Conservation (phyloP, 53 echinoderm and acorn worm species). For the Zoroaster sp. region DNA sequence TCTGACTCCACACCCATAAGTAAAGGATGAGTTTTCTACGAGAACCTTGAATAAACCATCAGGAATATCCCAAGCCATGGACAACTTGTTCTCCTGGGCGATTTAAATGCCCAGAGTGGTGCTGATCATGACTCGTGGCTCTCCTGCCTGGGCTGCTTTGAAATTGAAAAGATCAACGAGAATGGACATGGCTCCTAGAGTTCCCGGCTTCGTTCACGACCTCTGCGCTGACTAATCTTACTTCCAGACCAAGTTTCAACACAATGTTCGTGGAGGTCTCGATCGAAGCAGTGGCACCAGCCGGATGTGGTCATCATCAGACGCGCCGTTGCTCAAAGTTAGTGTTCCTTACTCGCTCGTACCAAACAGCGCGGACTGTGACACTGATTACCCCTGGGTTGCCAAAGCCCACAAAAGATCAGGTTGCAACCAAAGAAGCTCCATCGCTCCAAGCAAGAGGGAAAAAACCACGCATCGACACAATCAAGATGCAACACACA, state of each 20-base stretch:
- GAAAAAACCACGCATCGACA: conserved; percentile 1
- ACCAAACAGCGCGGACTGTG: conserved; percentile 42
- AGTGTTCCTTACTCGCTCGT: not conserved
- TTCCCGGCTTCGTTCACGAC: conserved; percentile 19
- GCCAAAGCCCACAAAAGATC: too few species aligned
- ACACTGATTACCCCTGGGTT: conserved; percentile 40
- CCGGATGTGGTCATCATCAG: conserved; percentile 34
- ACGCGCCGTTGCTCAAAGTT: not conserved
- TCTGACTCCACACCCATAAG: not conserved
- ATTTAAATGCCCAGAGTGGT: conserved; percentile 29
- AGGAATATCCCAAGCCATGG: not conserved
- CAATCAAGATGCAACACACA: not conserved
- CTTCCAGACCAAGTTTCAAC: not conserved
- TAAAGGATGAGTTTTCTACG: conserved; percentile 1
- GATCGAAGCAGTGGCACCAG: conserved; percentile 51
- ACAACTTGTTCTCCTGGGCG: not conserved
- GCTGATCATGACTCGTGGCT: conserved; percentile 21
- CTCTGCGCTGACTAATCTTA: conserved; percentile 61
- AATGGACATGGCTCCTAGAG: conserved; percentile 46
- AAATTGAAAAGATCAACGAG: conserved; percentile 43
- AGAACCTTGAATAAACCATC: not conserved
- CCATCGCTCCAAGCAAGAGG: not conserved
- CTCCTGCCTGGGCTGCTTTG: conserved; percentile 34
- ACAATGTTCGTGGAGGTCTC: conserved; percentile 45
- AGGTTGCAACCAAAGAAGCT: not conserved